These are phyloP conservation scores for Rhyacichthys aspro DNA, from an alignment of 2,797 vertebrate species.

Conservation along the genomic window DNA sequence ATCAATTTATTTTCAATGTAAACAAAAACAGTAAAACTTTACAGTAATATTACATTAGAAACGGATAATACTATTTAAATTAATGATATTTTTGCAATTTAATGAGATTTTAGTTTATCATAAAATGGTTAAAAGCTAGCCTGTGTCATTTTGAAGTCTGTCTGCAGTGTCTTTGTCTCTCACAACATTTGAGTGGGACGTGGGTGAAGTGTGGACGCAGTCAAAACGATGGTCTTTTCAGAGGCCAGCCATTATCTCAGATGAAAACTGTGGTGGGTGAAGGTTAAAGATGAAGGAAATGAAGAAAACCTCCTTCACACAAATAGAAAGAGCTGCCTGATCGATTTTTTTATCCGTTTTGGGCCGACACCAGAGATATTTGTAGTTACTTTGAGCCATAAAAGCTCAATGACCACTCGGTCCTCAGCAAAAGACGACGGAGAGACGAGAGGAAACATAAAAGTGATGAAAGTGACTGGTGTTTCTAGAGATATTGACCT, in stretches of 20 bases:
- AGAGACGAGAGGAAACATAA: too few species aligned
- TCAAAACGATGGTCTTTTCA: background rate
- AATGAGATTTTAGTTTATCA: too few species aligned
- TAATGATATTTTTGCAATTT: too few species aligned
- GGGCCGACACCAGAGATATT: constrained; percentile 7
- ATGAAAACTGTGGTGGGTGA: background rate
- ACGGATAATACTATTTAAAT: too few species aligned
- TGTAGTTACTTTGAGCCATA: constrained; percentile 38
- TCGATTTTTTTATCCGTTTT: constrained; percentile 40
- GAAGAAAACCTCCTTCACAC: constrained; percentile 1
- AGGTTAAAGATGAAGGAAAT: constrained; percentile 8
- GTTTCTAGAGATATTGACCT: background rate
- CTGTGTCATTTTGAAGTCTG: background rate
- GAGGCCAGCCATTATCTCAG: too few species aligned
- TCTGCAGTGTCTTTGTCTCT: background rate
- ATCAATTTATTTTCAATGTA: too few species aligned
- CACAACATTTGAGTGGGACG: background rate
- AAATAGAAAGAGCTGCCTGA: constrained; percentile 1
- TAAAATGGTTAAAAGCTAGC: background rate
- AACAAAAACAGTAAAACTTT: too few species aligned
- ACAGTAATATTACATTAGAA: too few species aligned
- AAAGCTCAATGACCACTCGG: constrained; percentile 25
- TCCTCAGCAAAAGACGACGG: constrained; percentile 14
- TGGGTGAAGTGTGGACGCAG: background rate
- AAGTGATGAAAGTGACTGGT: background rate